Evolutionary conservation across 2,113 vertebrate genomes (phyloP).

Genomic region (Elephantulus edwardii): DNA sequence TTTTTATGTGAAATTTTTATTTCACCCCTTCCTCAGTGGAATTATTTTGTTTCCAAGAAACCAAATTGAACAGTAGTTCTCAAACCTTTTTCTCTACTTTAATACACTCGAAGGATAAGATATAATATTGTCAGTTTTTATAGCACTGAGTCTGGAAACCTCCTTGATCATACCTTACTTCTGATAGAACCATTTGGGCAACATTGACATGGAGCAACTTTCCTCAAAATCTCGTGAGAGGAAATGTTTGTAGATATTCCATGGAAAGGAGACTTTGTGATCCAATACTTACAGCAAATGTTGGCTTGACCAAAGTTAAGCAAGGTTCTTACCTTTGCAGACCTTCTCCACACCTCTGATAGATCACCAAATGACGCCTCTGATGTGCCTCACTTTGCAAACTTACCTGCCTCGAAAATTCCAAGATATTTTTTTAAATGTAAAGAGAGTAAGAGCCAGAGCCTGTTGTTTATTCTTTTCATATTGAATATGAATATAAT

Average conservation of each 20-base stretch:
- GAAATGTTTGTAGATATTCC: not conserved
- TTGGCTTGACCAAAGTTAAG: slow-evolving; percentile 4
- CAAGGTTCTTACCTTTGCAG: not conserved
- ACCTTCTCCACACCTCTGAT: not conserved
- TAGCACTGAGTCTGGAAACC: not conserved
- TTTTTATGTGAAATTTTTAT: not conserved
- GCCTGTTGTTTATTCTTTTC: not conserved
- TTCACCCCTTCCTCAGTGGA: too few relatives aligned
- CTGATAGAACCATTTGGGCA: not conserved
- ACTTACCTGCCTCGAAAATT: not conserved
- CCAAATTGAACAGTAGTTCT: not conserved
- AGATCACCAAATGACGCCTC: not conserved
- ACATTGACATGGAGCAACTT: not conserved
- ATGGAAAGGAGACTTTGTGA: not conserved
- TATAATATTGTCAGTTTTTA: not conserved
- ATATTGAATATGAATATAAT: too few relatives aligned
- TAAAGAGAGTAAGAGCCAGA: not conserved
- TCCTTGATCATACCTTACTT: slow-evolving; percentile 8
- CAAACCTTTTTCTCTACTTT: not conserved
- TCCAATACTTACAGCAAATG: not conserved
- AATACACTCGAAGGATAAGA: not conserved
- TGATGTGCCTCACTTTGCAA: slow-evolving; percentile 7
- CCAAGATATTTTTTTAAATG: slow-evolving; percentile 21
- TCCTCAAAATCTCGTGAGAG: not conserved
- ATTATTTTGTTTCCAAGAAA: slow-evolving; percentile 33